phyloP scores from a whole-genome alignment of 2,888 invertebrate genomes.

The Apocheima hispidaria region DNA sequence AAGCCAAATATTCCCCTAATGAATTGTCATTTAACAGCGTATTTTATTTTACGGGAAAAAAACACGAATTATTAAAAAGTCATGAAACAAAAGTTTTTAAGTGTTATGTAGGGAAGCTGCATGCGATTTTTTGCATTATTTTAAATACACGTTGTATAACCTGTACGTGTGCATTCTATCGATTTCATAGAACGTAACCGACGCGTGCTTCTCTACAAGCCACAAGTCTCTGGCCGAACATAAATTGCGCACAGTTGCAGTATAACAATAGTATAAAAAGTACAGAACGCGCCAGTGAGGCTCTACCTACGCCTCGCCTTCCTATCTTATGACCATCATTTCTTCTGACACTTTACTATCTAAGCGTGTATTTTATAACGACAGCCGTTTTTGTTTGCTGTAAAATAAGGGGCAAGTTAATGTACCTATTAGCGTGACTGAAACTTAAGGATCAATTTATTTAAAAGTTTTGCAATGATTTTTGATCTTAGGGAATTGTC shows the following conservation, averaged over 20 bases:
- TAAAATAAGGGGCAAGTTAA: conserved; percentile 35
- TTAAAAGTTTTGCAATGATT: background rate
- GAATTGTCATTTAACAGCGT: too few species aligned
- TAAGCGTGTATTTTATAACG: conserved; percentile 72
- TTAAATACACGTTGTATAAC: too few species aligned
- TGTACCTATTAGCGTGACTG: conserved; percentile 19
- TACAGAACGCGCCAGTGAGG: conserved; percentile 59
- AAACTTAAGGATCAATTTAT: conserved; percentile 13
- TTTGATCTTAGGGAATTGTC: background rate
- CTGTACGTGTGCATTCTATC: background rate
- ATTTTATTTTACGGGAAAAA: too few species aligned
- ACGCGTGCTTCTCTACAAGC: conserved; percentile 22
- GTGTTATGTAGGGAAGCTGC: too few species aligned
- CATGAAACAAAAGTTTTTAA: too few species aligned
- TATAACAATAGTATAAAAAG: conserved; percentile 70
- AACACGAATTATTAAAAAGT: too few species aligned
- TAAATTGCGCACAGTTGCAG: conserved; percentile 71
- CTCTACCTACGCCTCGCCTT: conserved; percentile 65
- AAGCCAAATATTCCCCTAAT: too few species aligned
- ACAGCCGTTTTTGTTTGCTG: conserved; percentile 57
- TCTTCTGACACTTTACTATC: conserved; percentile 74
- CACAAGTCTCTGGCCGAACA: conserved; percentile 53
- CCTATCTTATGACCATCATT: conserved; percentile 79
- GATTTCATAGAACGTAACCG: conserved; percentile 12
- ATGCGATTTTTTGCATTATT: too few species aligned